phyloP scores from a whole-genome alignment of 2,888 invertebrate species.

The Sisyra nigra region DNA sequence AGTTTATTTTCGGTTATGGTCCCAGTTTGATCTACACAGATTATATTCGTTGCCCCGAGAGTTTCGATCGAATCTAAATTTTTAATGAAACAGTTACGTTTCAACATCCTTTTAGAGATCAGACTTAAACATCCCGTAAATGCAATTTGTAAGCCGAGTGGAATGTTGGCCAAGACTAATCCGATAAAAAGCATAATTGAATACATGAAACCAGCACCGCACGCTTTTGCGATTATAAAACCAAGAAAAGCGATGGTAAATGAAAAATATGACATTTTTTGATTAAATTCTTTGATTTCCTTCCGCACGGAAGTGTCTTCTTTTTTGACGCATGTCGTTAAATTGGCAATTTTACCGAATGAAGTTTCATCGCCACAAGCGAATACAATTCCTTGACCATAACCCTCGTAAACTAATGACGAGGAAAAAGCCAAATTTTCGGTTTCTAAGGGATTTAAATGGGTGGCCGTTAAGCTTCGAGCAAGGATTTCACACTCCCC shows the following conservation, averaged over 20 bases:
- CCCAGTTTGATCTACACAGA: conserved; percentile 50
- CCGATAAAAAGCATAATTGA: conserved; percentile 38
- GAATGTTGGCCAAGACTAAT: conserved; percentile 39
- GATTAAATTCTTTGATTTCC: conserved; percentile 98
- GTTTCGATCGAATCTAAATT: conserved; percentile 49
- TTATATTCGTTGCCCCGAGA: conserved; percentile 46
- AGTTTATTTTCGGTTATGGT: conserved; percentile 33
- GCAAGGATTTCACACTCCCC: conserved; percentile 95
- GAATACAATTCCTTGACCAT: conserved; percentile 80
- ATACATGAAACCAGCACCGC: conserved; percentile 31
- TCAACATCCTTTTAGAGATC: conserved; percentile 45
- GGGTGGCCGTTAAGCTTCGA: conserved; percentile 76
- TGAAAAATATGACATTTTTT: conserved; percentile 91
- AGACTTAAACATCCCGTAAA: conserved; percentile 44
- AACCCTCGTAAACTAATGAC: conserved; percentile 88
- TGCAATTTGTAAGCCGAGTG: conserved; percentile 43
- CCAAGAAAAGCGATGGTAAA: conserved; percentile 92
- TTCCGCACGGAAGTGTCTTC: conserved; percentile 97
- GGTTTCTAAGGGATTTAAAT: conserved; percentile 89
- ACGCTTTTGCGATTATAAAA: conserved; percentile 96
- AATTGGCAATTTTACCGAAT: conserved; percentile 90
- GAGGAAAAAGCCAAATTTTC: conserved; percentile 93
- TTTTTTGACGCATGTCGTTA: conserved; percentile 86
- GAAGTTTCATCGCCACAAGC: conserved; percentile 92
- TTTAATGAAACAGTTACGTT: conserved; percentile 42